Evolutionary conservation across 2,797 vertebrate species (phyloP).

Genomic region (Choloepus didactylus): DNA sequence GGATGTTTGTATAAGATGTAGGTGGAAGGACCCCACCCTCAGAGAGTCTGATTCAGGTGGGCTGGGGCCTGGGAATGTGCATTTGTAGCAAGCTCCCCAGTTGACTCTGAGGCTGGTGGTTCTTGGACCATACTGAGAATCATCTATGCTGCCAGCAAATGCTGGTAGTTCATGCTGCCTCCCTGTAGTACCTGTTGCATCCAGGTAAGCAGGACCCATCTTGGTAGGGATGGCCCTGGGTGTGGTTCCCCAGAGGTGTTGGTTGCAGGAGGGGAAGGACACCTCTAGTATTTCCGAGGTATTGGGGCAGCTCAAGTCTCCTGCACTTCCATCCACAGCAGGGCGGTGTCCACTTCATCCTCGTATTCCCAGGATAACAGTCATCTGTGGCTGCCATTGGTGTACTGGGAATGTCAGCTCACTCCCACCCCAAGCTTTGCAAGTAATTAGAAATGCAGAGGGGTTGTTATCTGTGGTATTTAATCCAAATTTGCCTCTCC

Average conservation of each 20-base stretch:
- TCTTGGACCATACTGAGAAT: not conserved
- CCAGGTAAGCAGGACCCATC: not conserved
- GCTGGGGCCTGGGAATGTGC: not conserved
- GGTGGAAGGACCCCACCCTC: no score
- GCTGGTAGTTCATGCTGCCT: not conserved
- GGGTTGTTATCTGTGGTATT: not conserved
- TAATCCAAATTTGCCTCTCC: slow-evolving; percentile 31
- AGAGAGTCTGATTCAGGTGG: not conserved
- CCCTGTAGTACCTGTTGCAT: not conserved
- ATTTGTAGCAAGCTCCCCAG: not conserved
- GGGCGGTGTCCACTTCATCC: not conserved
- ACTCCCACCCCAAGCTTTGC: not conserved
- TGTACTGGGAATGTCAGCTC: not conserved
- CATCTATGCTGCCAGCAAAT: not conserved
- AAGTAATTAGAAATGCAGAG: not conserved
- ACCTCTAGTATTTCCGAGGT: not conserved
- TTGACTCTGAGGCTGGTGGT: not conserved
- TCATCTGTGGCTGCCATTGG: not conserved
- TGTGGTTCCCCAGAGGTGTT: not conserved
- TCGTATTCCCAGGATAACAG: not conserved
- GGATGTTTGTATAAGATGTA: not conserved
- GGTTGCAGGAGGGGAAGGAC: not conserved
- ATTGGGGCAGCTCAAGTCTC: not conserved
- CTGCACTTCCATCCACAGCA: not conserved
- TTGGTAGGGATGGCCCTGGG: not conserved